phyloP scores from a whole-genome alignment of 1,140 invertebrate species.

The Mizuhopecten yessoensis region DNA sequence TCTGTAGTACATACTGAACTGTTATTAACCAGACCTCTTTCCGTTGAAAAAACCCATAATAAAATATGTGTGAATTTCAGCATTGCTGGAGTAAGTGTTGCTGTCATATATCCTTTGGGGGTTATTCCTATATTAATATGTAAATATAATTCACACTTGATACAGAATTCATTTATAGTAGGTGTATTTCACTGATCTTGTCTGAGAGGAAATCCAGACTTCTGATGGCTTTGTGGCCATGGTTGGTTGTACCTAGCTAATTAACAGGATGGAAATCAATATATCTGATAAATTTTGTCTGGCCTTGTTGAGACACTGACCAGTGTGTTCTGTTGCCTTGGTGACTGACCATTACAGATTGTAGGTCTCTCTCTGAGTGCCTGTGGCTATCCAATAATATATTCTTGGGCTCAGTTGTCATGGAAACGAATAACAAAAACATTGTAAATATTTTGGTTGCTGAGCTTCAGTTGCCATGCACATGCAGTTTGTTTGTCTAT shows the following conservation, averaged over 20 bases:
- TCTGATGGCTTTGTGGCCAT: background rate
- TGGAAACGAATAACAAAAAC: slow-evolving; percentile 32
- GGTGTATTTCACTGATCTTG: background rate
- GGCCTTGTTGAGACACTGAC: background rate
- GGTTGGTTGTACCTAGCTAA: background rate
- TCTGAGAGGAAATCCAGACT: background rate
- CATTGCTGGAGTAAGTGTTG: no score
- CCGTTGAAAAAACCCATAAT: background rate
- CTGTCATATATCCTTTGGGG: no score
- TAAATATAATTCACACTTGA: no score
- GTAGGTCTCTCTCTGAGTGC: background rate
- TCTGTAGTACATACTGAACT: background rate
- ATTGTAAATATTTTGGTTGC: background rate
- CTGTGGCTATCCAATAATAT: background rate
- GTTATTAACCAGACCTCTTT: background rate
- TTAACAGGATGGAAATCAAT: background rate
- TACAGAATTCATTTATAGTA: no score
- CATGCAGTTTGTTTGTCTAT: no score
- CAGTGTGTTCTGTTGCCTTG: background rate
- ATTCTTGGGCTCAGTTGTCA: background rate
- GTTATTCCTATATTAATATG: no score
- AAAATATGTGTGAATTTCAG: background rate
- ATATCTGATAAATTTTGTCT: background rate
- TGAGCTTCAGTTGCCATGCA: no score
- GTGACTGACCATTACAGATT: background rate